phyloP scores from a whole-genome alignment of 2,113 vertebrate species.

The Dryoscopus gambensis region DNA sequence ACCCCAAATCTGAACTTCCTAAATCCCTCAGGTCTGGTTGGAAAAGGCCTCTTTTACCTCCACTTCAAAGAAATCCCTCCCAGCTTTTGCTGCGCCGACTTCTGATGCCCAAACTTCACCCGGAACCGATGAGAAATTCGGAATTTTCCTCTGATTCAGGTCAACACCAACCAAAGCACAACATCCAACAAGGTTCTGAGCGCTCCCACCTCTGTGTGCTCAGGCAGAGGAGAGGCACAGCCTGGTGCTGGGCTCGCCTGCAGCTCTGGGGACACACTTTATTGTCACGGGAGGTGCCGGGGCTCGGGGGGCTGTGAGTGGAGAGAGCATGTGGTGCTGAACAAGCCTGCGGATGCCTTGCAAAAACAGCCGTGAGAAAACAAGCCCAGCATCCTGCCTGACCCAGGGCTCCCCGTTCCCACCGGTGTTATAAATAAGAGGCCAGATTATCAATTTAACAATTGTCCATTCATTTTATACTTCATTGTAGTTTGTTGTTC shows the following conservation, averaged over 20 bases:
- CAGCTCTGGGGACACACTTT: accelerated
- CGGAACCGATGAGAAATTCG: neutral
- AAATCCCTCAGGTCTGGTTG: neutral
- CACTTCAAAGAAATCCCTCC: neutral
- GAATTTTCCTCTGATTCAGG: neutral
- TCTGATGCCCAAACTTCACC: neutral
- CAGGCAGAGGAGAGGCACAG: neutral
- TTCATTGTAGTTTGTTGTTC: no score
- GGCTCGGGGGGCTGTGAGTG: neutral
- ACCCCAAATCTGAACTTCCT: accelerated
- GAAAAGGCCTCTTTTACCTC: neutral
- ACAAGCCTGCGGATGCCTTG: neutral
- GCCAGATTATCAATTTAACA: no score
- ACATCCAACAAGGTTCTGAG: neutral
- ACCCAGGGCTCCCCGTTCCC: neutral
- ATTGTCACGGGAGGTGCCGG: neutral
- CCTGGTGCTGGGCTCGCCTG: neutral
- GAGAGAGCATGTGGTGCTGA: neutral
- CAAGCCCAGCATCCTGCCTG: neutral
- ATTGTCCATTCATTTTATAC: no score
- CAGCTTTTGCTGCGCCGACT: neutral
- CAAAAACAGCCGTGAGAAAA: neutral
- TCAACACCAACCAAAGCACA: neutral
- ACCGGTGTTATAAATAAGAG: no score
- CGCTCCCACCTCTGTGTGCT: neutral